Evolutionary conservation across 2,797 vertebrate species (phyloP).

Genomic region (Manis crassicaudata): DNA sequence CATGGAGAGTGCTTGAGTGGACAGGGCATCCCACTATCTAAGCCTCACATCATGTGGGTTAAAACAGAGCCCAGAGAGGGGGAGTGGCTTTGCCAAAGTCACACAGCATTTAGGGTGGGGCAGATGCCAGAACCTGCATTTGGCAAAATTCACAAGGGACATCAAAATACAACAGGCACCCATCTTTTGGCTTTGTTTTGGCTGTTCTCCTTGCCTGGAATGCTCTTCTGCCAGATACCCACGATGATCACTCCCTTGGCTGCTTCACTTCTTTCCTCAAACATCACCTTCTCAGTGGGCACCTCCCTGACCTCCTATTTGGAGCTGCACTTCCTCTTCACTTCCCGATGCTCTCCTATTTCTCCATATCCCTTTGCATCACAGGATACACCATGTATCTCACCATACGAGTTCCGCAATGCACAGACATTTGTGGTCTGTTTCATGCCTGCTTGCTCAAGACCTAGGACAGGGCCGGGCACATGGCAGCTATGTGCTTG

Average conservation of each 20-base stretch:
- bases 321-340: not conserved
- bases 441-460: not conserved
- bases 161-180: not conserved
- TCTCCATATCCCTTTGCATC: not conserved
- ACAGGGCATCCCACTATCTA: not conserved
- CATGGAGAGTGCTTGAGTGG: not conserved
- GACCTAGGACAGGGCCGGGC: not conserved
- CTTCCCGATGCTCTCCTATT: not conserved
- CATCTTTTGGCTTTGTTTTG: not conserved
- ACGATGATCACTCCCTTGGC: not conserved
- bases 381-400: accelerated
- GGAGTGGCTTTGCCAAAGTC: not conserved
- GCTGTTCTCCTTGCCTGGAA: not conserved
- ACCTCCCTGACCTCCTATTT: not conserved
- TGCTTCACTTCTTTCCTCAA: not conserved
- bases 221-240: not conserved
- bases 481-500: not conserved
- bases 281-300: not conserved
- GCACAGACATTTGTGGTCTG: no score
- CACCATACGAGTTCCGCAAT: not conserved
- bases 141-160: not conserved
- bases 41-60: not conserved
- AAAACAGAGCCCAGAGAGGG: not conserved
- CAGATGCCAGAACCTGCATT: not conserved
- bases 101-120: not conserved